Conservation (phyloP, 2,797 vertebrate genomes). For the Acrossocheilus fasciatus region DNA sequence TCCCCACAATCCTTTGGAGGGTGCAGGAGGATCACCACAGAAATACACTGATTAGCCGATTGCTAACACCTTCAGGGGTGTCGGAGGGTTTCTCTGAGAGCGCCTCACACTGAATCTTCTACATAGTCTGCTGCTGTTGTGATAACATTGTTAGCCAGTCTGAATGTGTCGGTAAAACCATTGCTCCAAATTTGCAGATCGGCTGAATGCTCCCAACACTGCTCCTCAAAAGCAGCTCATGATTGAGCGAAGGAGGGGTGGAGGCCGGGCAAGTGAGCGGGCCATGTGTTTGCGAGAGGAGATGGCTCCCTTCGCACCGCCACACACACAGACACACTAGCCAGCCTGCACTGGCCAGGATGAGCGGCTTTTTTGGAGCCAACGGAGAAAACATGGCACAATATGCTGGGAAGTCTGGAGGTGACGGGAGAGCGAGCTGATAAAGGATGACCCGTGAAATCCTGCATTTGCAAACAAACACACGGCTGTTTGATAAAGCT, state of each 20-base stretch:
- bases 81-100: slow-evolving; percentile 55
- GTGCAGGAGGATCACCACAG: slow-evolving; percentile 49
- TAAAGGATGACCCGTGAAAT: slow-evolving; percentile 61
- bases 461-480: slow-evolving; percentile 61
- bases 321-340: slow-evolving; percentile 53
- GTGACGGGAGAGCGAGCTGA: slow-evolving; percentile 60
- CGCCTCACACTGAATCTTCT: slow-evolving; percentile 59
- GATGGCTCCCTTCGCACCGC: slow-evolving; percentile 50
- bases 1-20: slow-evolving; percentile 47
- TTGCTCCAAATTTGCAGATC: slow-evolving; percentile 56
- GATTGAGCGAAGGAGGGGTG: slow-evolving; percentile 40
- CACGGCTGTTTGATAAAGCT: slow-evolving; percentile 62
- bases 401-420: slow-evolving; percentile 63
- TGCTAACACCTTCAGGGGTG: slow-evolving; percentile 56
- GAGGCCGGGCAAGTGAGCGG: slow-evolving; percentile 41
- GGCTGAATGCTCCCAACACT: slow-evolving; percentile 43
- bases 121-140: slow-evolving; percentile 60
- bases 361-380: slow-evolving; percentile 57
- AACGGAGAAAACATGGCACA: slow-evolving; percentile 62
- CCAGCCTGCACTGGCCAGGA: slow-evolving; percentile 53
- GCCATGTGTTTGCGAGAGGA: slow-evolving; percentile 56
- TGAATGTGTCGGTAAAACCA: slow-evolving; percentile 46
- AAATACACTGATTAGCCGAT: slow-evolving; percentile 63
- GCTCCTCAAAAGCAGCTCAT: slow-evolving; percentile 56
- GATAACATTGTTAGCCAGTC: slow-evolving; percentile 57